A percentile compares a stretch with the other conserved stretches of the same genome.
Evolutionary conservation across 1,140 invertebrate species (phyloP).

Genomic region (Spodoptera litura): DNA sequence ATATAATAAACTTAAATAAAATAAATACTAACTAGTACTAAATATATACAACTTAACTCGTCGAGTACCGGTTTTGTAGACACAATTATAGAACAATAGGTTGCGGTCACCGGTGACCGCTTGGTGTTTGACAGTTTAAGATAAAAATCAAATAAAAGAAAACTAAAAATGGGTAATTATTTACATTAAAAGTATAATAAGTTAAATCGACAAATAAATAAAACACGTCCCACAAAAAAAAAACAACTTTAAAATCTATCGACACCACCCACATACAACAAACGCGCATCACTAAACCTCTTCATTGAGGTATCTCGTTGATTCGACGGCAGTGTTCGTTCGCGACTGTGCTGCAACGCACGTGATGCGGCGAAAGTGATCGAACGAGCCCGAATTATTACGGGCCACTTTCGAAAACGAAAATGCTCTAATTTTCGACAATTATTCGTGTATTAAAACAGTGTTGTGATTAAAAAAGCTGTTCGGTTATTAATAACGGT

Average conservation of each 20-base stretch:
- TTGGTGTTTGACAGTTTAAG: no score
- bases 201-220: no score
- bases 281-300: slow-evolving; percentile 45
- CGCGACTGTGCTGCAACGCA: slow-evolving; percentile 23
- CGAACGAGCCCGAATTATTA: slow-evolving; percentile 16
- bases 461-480: neutral
- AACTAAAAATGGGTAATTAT: no score
- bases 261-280: neutral
- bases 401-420: slow-evolving; percentile 46
- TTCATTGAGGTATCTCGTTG: slow-evolving; percentile 45
- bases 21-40: no score
- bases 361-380: slow-evolving; percentile 44
- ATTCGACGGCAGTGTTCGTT: slow-evolving; percentile 32
- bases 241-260: slow-evolving; percentile 16
- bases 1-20: no score
- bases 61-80: no score
- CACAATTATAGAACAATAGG: no score
- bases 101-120: no score
- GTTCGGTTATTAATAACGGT: neutral
- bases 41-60: no score
- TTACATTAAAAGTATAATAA: no score
- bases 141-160: no score
- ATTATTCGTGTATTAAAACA: slow-evolving; percentile 1
- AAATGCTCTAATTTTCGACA: slow-evolving; percentile 40
- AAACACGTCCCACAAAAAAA: no score